Evolutionary conservation across 2,888 invertebrate genomes (phyloP).

Genomic region (Cerastis leucographa): DNA sequence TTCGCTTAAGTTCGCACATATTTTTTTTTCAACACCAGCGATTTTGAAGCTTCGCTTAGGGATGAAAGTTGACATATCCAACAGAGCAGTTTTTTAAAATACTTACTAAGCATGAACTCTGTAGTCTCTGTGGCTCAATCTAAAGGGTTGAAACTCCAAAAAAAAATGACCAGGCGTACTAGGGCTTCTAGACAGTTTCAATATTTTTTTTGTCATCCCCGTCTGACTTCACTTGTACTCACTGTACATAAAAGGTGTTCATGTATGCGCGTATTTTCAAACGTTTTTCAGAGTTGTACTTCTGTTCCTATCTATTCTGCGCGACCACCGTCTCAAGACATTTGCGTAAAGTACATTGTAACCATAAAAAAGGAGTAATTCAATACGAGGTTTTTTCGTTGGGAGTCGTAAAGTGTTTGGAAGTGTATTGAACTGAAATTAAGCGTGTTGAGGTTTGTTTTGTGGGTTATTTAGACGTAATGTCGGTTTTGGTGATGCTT

Average conservation of each 20-base stretch:
- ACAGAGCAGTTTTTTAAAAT: not conserved
- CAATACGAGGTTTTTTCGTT: conserved; percentile 59
- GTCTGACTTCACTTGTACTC: not conserved
- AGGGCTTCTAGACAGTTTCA: not conserved
- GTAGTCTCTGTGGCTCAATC: no score
- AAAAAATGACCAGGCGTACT: not conserved
- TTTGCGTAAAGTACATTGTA: conserved; percentile 73
- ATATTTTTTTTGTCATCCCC: not conserved
- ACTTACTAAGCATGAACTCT: not conserved
- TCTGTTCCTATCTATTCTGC: not conserved
- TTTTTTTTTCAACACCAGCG: not conserved
- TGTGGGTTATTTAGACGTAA: conserved; percentile 27
- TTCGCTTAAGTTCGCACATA: not conserved
- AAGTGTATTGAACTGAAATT: conserved; percentile 61
- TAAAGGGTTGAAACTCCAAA: not conserved
- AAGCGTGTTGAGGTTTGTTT: conserved; percentile 46
- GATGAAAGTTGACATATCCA: not conserved
- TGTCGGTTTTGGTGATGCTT: not conserved
- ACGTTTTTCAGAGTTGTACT: not conserved
- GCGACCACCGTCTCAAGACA: conserved; percentile 52
- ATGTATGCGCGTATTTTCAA: not conserved
- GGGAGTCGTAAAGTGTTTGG: conserved; percentile 49
- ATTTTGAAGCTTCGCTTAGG: not conserved
- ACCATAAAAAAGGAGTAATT: conserved; percentile 71
- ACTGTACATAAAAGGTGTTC: not conserved